These are phyloP conservation scores for Tychaedon coryphoeus DNA, from an alignment of 2,113 vertebrate genomes.

Conservation along the genomic window DNA sequence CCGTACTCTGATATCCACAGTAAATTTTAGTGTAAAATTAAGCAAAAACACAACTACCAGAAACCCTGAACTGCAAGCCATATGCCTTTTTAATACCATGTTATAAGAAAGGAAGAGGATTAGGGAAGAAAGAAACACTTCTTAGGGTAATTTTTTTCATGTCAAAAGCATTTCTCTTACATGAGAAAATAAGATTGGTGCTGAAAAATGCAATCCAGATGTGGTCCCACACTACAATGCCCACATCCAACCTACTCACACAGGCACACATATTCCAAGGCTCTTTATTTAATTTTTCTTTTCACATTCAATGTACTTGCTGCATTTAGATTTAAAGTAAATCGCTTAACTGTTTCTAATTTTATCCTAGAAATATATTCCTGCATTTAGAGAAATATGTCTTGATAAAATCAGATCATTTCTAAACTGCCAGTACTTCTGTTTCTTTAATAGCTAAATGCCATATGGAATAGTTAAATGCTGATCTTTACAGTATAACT, in stretches of 20 bases:
- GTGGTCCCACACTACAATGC: not conserved
- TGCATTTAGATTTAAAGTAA: not conserved
- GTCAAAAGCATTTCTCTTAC: not conserved
- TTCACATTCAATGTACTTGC: not conserved
- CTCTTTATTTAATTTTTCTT: not conserved
- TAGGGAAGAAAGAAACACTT: rapidly evolving
- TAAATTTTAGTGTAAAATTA: not conserved
- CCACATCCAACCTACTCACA: not conserved
- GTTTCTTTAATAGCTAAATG: slow-evolving; percentile 2
- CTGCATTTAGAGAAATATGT: not conserved
- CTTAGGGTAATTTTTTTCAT: not conserved
- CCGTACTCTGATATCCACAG: not conserved
- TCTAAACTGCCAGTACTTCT: not conserved
- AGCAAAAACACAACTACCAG: not conserved
- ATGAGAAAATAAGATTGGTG: not conserved
- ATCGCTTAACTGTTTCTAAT: not conserved
- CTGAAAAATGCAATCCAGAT: not conserved
- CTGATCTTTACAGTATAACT: not conserved
- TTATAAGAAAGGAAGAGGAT: not conserved
- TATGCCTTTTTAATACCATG: not conserved
- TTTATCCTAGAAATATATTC: not conserved
- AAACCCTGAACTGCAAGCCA: rapidly evolving
- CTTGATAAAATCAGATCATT: not conserved
- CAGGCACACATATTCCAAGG: not conserved
- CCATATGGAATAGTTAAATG: not conserved